Percentiles rank a stretch among this genome's conserved stretches.
Evolutionary conservation across 2,888 invertebrate species (phyloP).

Genomic region (Ochropleura leucogaster): DNA sequence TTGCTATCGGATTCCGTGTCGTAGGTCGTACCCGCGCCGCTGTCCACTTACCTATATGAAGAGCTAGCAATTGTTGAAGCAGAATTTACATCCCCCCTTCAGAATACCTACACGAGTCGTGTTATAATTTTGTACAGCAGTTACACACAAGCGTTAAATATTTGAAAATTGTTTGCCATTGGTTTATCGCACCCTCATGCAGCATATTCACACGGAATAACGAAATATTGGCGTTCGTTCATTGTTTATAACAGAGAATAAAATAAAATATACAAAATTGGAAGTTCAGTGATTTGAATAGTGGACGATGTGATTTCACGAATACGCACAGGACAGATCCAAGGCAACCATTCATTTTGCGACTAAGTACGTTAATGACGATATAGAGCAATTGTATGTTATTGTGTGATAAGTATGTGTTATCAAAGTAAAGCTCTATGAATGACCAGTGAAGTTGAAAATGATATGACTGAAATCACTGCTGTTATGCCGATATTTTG

Average conservation of each 20-base stretch:
- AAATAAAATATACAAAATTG: too few species aligned
- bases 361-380: background rate
- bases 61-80: slow-evolving; percentile 3
- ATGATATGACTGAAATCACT: background rate
- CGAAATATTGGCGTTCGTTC: slow-evolving; percentile 17
- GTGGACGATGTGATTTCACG: background rate
- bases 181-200: slow-evolving; percentile 30
- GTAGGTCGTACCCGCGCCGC: background rate
- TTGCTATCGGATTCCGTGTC: slow-evolving; percentile 25
- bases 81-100: slow-evolving; percentile 31
- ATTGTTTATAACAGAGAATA: slow-evolving; percentile 8
- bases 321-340: background rate
- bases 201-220: slow-evolving; percentile 22
- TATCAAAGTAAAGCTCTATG: slow-evolving; percentile 14
- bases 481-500: background rate
- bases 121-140: slow-evolving; percentile 26
- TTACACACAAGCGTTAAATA: slow-evolving; percentile 36
- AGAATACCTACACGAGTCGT: slow-evolving; percentile 7
- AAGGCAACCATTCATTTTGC: background rate
- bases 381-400: background rate
- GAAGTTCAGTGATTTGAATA: background rate
- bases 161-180: slow-evolving; percentile 50
- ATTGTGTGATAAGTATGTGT: slow-evolving; percentile 19
- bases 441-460: background rate
- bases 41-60: background rate